A percentile compares a stretch with the other conserved stretches of the same genome.
phyloP scores from a whole-genome alignment of 2,888 invertebrate genomes.

The Dioctria rufipes region DNA sequence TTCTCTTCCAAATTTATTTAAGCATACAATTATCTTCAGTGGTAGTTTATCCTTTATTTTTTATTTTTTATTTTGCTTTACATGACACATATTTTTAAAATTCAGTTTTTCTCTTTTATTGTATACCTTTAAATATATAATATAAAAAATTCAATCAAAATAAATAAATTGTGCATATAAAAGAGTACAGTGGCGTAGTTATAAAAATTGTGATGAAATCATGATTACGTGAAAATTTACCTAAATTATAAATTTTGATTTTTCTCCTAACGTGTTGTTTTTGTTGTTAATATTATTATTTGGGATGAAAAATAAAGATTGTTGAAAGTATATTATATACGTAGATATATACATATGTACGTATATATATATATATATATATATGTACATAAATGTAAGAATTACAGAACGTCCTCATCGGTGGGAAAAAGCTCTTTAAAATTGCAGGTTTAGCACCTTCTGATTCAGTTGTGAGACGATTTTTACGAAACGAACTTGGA shows the following conservation, averaged over 20 bases:
- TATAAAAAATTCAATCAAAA: constrained; percentile 25
- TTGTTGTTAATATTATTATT: neutral
- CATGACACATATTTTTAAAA: constrained; percentile 37
- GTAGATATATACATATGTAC: neutral
- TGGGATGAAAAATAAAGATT: constrained; percentile 13
- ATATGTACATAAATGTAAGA: no score
- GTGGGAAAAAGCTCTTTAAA: constrained; percentile 41
- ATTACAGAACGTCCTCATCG: neutral
- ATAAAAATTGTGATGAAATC: no score
- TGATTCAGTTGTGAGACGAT: constrained; percentile 69
- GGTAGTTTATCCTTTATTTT: constrained; percentile 3
- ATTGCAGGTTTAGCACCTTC: constrained; percentile 57
- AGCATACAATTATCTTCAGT: constrained; percentile 25
- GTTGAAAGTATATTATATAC: neutral
- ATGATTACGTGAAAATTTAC: no score
- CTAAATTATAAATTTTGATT: neutral
- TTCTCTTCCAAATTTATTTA: neutral
- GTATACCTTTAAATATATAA: neutral
- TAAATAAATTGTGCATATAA: constrained; percentile 14
- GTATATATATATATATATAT: neutral
- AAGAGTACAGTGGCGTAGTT: constrained; percentile 17
- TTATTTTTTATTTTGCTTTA: constrained; percentile 10
- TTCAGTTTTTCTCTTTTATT: neutral
- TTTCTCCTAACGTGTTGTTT: neutral
- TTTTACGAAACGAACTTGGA: constrained; percentile 67